Percentiles rank a stretch among this genome's conserved stretches.
phyloP scores from a whole-genome alignment of 2,888 invertebrate species.

The Eucriotettix oculatus region DNA sequence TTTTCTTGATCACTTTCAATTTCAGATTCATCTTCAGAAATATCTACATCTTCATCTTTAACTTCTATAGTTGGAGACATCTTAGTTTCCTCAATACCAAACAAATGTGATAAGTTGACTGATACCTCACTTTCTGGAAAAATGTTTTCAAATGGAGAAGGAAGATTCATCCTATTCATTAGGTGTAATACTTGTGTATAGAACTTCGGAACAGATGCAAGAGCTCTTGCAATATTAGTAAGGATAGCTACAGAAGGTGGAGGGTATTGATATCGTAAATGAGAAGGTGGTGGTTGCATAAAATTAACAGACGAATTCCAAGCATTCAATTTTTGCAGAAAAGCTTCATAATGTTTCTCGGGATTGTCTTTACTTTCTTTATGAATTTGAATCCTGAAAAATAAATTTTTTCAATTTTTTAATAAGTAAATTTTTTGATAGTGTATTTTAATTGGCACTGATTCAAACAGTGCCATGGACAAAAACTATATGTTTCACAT shows the following conservation, averaged over 20 bases:
- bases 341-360: conserved; percentile 22
- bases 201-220: conserved; percentile 62
- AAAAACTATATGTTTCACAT: no score
- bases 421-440: no score
- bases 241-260: conserved; percentile 53
- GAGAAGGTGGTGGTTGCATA: conserved; percentile 56
- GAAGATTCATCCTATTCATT: conserved; percentile 89
- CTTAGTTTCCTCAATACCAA: conserved; percentile 15
- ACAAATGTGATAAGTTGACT: background rate
- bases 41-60: conserved; percentile 7
- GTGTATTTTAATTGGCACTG: no score
- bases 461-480: no score
- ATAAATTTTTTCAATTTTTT: background rate
- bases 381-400: conserved; percentile 1
- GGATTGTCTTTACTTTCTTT: conserved; percentile 16
- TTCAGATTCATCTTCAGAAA: conserved; percentile 38
- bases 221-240: conserved; percentile 57
- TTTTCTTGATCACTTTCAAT: conserved; percentile 42
- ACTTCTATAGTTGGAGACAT: conserved; percentile 15
- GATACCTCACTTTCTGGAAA: conserved; percentile 13
- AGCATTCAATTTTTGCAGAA: conserved; percentile 38
- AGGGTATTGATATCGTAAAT: conserved; percentile 67
- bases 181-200: conserved; percentile 70
- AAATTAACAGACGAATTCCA: conserved; percentile 44
- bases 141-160: conserved; percentile 52